phyloP scores from a whole-genome alignment of 2,797 vertebrate genomes.

The Chromis chromis region DNA sequence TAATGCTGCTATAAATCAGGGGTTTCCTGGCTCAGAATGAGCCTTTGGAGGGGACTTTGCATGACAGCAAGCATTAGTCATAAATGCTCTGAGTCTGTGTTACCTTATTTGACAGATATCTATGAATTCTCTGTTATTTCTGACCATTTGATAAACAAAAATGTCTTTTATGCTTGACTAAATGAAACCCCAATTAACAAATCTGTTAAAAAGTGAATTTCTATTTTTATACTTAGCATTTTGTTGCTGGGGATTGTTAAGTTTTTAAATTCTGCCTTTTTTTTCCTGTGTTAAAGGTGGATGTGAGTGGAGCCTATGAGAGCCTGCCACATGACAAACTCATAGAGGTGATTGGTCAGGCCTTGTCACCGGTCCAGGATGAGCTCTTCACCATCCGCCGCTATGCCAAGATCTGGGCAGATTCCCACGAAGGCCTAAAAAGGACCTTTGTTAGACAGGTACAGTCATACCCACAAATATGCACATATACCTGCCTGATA shows the following conservation, averaged over 20 bases:
- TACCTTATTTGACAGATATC: too few relatives aligned
- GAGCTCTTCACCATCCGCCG: constrained; percentile 85
- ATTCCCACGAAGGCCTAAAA: constrained; percentile 80
- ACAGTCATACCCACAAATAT: not conserved
- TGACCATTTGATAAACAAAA: too few relatives aligned
- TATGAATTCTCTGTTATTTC: too few relatives aligned
- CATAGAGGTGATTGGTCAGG: constrained; percentile 84
- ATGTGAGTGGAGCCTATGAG: constrained; percentile 92
- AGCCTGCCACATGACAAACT: constrained; percentile 91
- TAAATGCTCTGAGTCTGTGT: too few relatives aligned
- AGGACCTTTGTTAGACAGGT: constrained; percentile 85
- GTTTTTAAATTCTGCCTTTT: not conserved
- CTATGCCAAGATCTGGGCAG: constrained; percentile 86
- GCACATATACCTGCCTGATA: too few relatives aligned
- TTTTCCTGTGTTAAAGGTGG: constrained; percentile 83
- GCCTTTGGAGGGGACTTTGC: too few relatives aligned
- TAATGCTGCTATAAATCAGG: not conserved
- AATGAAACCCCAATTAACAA: too few relatives aligned
- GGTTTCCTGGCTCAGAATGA: too few relatives aligned
- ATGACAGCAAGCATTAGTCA: too few relatives aligned
- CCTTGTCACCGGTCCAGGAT: constrained; percentile 79
- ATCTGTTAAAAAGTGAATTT: too few relatives aligned
- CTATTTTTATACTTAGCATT: too few relatives aligned
- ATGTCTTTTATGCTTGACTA: too few relatives aligned
- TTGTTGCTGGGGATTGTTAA: not conserved